Conservation (phyloP, 2,797 vertebrate species). For the Orestias chungarensis region DNA sequence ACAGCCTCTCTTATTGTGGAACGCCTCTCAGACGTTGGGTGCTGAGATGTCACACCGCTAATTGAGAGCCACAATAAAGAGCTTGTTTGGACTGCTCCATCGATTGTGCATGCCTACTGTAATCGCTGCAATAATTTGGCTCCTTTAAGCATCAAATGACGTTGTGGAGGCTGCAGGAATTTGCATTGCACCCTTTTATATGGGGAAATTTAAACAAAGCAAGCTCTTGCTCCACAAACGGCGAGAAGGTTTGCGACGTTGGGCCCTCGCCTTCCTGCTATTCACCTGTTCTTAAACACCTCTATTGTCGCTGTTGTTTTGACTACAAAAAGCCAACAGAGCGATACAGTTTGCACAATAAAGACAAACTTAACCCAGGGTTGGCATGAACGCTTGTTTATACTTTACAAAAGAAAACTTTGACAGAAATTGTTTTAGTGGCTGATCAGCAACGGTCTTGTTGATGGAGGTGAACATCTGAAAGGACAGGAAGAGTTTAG, state of each 20-base stretch:
- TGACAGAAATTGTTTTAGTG: conserved; percentile 42
- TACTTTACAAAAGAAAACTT: conserved; percentile 49
- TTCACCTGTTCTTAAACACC: conserved; percentile 42
- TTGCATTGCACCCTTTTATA: conserved; percentile 80
- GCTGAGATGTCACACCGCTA: conserved; percentile 76
- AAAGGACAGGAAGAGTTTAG: not conserved
- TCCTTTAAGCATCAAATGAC: conserved; percentile 78
- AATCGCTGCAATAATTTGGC: conserved; percentile 78
- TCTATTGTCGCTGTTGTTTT: conserved; percentile 65
- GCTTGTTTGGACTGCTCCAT: conserved; percentile 68
- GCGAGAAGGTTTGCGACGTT: conserved; percentile 70
- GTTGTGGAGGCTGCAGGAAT: conserved; percentile 73
- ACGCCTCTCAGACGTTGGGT: conserved; percentile 69
- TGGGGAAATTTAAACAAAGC: conserved; percentile 76
- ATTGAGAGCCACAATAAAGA: conserved; percentile 78
- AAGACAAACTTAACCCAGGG: conserved; percentile 50
- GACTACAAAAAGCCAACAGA: conserved; percentile 61
- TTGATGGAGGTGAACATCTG: conserved; percentile 16
- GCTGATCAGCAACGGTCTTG: conserved; percentile 26
- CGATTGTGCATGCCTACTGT: conserved; percentile 68
- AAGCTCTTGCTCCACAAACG: conserved; percentile 51
- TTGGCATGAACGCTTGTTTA: conserved; percentile 53
- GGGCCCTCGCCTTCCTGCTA: conserved; percentile 30
- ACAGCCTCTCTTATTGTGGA: conserved; percentile 73
- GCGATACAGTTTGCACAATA: conserved; percentile 54